phyloP scores from a whole-genome alignment of 2,888 invertebrate genomes.

The Drosophila phalerata region DNA sequence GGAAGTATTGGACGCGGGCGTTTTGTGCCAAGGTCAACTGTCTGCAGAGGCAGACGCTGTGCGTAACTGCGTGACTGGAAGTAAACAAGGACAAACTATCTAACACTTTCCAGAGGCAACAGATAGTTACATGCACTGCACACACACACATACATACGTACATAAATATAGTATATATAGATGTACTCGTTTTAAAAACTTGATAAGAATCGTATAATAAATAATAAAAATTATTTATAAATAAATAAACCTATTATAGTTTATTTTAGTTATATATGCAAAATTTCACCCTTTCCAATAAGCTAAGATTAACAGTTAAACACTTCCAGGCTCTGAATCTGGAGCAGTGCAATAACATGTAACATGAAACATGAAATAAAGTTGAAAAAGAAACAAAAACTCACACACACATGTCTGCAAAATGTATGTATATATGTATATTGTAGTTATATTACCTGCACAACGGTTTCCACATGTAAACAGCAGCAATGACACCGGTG shows the following conservation, averaged over 20 bases:
- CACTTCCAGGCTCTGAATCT: slow-evolving; percentile 13
- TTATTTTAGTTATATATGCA: neutral
- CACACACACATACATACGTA: neutral
- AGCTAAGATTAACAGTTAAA: neutral
- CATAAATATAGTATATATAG: neutral
- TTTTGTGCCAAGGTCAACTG: slow-evolving; percentile 73
- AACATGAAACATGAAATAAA: slow-evolving; percentile 38
- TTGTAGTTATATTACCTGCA: slow-evolving; percentile 65
- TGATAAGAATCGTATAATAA: slow-evolving; percentile 13
- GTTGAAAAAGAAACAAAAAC: slow-evolving; percentile 31
- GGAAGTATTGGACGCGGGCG: slow-evolving; percentile 44
- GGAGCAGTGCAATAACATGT: slow-evolving; percentile 26
- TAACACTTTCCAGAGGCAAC: slow-evolving; percentile 14
- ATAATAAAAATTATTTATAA: slow-evolving; percentile 8
- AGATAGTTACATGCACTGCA: slow-evolving; percentile 15
- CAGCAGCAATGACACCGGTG: slow-evolving; percentile 55
- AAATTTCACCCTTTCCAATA: neutral
- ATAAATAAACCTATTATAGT: neutral
- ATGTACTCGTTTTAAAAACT: neutral
- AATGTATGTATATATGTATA: slow-evolving; percentile 35
- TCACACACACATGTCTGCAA: slow-evolving; percentile 15
- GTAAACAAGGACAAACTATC: slow-evolving; percentile 22
- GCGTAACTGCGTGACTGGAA: slow-evolving; percentile 21
- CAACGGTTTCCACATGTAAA: slow-evolving; percentile 55
- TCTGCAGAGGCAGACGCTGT: slow-evolving; percentile 55